Base-by-base conservation (phyloP, 2,888 invertebrate species). In the Philonicus albiceps region DNA sequence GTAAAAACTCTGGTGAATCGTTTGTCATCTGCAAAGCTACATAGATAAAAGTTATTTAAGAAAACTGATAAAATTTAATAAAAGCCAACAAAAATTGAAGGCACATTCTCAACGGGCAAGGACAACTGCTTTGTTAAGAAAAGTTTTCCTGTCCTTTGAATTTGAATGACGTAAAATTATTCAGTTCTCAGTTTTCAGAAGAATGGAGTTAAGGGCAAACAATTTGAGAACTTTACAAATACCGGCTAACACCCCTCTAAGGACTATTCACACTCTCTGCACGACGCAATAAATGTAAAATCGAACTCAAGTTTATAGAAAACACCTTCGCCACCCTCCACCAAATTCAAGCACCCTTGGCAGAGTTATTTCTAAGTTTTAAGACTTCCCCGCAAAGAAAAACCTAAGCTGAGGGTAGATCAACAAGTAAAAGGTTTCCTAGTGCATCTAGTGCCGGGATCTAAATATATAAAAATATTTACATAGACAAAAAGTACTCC, bases 381-480 rank as follows among this genome's bases (percentile, higher is more conserved):
- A 74, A 74, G 27, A 64, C 64, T 64, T 64, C 64, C 64, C 64
- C 64, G 13, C 64, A 74, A 74, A 74, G 19, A 37, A 40, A 76
- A 78, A 78, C 78, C 40, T 34, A 43, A 34, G 19, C 19, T 19
- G 78, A 37, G 43, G 43, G 40, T 27, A 43, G 22, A 43, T 78
- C 78, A 78, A 78, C 37, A 78, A 78, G 74, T 74, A 74, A 74
- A 74, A 74, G 74, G 74, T 74, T 74, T 74, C 37, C 74, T 74
- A 37, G 74, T 74, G 74, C 74, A 74, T 74, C 31, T 37, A 34
- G 31, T 34, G 34, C n/a, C 74, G 16, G 74, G 74, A 37, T 80
- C 49, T 43, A 49, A 80, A 53, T 40, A 53, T 49, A 30, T 80
- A 80, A 49, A 80, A 80, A 80, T 80, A 80, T 80, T 80, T 43